Percentiles rank a stretch among this genome's conserved stretches.
Conservation (phyloP, 2,797 vertebrate species). For the Dromococcyx pavoninus region DNA sequence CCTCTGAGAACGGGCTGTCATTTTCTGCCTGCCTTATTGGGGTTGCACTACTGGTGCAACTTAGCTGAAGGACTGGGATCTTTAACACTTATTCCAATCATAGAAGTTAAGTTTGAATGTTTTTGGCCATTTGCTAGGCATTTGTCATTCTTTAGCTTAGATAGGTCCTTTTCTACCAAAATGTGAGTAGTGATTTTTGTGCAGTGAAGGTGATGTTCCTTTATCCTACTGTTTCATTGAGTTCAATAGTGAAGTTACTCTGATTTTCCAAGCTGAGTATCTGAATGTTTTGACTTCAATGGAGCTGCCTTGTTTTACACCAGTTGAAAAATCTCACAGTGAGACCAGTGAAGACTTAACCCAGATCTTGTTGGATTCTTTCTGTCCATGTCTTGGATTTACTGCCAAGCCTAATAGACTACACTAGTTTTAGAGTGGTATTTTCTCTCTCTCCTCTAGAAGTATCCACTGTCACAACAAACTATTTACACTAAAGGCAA, state of each 20-base stretch:
- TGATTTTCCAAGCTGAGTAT: neutral
- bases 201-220: neutral
- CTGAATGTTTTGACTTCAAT: neutral
- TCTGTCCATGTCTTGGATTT: neutral
- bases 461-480: neutral
- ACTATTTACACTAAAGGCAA: neutral
- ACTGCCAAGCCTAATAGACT: neutral
- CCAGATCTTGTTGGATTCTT: neutral
- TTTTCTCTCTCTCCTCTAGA: neutral
- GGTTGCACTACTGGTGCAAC: neutral
- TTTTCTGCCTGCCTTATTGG: neutral
- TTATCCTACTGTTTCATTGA: neutral
- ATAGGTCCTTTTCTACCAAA: neutral
- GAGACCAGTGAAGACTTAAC: neutral
- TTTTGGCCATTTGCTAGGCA: neutral
- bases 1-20: neutral
- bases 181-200: neutral
- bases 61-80: neutral
- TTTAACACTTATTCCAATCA: neutral
- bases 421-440: neutral
- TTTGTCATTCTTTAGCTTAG: neutral
- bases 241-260: neutral
- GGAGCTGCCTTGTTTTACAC: neutral
- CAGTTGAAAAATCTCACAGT: neutral
- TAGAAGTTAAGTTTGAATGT: neutral